Conservation (phyloP, 2,113 vertebrate genomes). For the Xenopus borealis region DNA sequence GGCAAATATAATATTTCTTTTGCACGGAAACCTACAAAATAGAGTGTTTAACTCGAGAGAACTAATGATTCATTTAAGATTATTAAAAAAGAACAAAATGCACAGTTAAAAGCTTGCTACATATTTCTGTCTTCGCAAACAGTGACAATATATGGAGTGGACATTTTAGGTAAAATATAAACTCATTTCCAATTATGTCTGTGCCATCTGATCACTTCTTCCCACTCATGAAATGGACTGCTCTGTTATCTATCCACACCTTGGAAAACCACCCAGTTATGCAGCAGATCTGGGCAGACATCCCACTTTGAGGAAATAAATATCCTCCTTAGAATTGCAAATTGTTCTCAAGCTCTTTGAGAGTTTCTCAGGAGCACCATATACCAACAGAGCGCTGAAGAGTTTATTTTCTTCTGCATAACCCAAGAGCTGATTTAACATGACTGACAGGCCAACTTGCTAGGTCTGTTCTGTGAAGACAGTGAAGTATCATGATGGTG, state of each 20-base stretch:
- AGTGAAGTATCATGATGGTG: too few species aligned
- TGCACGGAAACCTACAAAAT: too few species aligned
- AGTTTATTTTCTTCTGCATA: conserved; percentile 21
- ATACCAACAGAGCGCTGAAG: conserved; percentile 3
- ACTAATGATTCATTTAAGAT: too few species aligned
- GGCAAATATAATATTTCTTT: too few species aligned
- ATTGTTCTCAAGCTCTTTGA: conserved; percentile 6
- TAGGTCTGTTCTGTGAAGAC: not conserved
- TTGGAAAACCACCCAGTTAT: conserved; percentile 9
- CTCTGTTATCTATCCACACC: not conserved
- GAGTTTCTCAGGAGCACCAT: not conserved
- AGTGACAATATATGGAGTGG: too few species aligned
- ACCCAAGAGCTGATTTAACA: conserved; percentile 6
- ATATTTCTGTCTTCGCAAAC: too few species aligned
- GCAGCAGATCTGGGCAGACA: conserved; percentile 22
- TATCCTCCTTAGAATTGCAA: conserved; percentile 33
- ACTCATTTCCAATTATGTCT: not conserved
- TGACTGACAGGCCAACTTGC: conserved; percentile 17
- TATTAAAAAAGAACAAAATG: not conserved
- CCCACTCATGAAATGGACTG: not conserved
- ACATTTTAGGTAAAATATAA: conserved; percentile 1
- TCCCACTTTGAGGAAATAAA: conserved; percentile 11
- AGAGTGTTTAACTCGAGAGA: too few species aligned
- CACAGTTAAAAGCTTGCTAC: not conserved
- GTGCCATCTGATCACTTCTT: not conserved